Conservation (phyloP, 2,888 invertebrate genomes). For the Ormia ochracea region DNA sequence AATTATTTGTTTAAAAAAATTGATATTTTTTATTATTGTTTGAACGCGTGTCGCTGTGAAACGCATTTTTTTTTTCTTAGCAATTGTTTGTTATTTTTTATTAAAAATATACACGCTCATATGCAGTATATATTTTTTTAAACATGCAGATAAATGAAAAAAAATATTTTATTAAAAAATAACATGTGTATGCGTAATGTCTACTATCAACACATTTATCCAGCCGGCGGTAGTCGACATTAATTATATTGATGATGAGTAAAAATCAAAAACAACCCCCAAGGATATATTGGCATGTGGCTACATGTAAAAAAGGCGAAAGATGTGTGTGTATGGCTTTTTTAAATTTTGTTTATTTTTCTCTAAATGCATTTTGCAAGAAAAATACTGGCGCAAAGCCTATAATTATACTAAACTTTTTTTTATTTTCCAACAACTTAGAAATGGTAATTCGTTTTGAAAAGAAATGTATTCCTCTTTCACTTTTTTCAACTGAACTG, state of each 20-base stretch:
- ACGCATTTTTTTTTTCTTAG: conserved; percentile 24
- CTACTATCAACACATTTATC: conserved; percentile 36
- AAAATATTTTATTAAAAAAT: conserved; percentile 8
- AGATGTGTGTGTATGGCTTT: not conserved
- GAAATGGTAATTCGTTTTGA: conserved; percentile 42
- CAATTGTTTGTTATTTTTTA: conserved; percentile 42
- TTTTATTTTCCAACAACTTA: conserved; percentile 11
- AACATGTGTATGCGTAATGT: conserved; percentile 44
- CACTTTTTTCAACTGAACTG: conserved; percentile 26
- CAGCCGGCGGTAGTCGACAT: conserved; percentile 22
- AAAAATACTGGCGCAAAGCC: not conserved
- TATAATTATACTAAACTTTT: conserved; percentile 18
- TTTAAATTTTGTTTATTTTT: conserved; percentile 26
- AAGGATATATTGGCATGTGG: conserved; percentile 15
- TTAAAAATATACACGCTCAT: conserved; percentile 17
- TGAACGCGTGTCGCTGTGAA: conserved; percentile 42
- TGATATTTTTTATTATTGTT: conserved; percentile 37
- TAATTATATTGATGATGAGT: conserved; percentile 43
- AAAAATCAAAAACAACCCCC: conserved; percentile 13
- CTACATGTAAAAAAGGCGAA: not conserved
- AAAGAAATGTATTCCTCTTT: not conserved
- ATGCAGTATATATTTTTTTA: not conserved
- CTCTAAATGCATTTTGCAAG: conserved; percentile 8
- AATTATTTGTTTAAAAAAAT: not conserved
- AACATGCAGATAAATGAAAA: not conserved